A percentile compares a stretch with the other conserved stretches of the same genome.
These are phyloP conservation scores for Drosophila melanica DNA, from an alignment of 1,140 invertebrate species.

Conservation along the genomic window DNA sequence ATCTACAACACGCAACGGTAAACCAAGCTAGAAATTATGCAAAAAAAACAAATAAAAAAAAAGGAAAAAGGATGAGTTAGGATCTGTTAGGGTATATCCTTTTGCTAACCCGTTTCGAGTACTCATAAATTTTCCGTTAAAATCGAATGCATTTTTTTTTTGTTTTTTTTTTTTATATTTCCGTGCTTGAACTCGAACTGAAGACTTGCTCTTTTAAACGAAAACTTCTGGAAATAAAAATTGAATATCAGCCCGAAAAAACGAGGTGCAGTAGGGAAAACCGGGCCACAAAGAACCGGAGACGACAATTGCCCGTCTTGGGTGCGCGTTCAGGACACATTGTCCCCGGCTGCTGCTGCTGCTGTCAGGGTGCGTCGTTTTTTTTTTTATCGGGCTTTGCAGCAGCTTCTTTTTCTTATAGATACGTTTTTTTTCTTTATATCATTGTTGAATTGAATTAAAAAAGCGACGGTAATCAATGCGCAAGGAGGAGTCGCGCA, in stretches of 20 bases:
- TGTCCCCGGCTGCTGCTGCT: slow-evolving; percentile 11
- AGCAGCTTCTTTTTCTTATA: slow-evolving; percentile 24
- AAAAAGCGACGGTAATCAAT: slow-evolving; percentile 82
- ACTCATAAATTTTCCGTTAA: slow-evolving; percentile 79
- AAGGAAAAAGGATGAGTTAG: slow-evolving; percentile 5
- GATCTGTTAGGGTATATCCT: slow-evolving; percentile 16
- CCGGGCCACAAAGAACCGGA: slow-evolving; percentile 26
- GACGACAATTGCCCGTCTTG: slow-evolving; percentile 78
- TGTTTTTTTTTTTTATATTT: neutral
- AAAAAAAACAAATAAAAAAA: slow-evolving; percentile 24
- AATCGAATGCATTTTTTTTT: slow-evolving; percentile 68
- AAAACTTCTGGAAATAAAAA: slow-evolving; percentile 56
- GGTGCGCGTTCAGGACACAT: slow-evolving; percentile 21
- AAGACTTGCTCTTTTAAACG: slow-evolving; percentile 78
- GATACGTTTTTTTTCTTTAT: slow-evolving; percentile 39
- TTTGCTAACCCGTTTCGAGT: slow-evolving; percentile 51
- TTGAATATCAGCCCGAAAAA: slow-evolving; percentile 51
- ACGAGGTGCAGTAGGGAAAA: slow-evolving; percentile 15
- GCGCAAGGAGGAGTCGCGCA: slow-evolving; percentile 54
- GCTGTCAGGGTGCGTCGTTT: slow-evolving; percentile 22
- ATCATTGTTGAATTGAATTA: slow-evolving; percentile 81
- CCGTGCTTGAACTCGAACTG: neutral
- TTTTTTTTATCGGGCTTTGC: slow-evolving; percentile 27
- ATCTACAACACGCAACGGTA: slow-evolving; percentile 73
- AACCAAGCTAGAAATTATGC: slow-evolving; percentile 53